Evolutionary conservation across 2,797 vertebrate species (phyloP).

Genomic region (Dicrostonyx torquatus): DNA sequence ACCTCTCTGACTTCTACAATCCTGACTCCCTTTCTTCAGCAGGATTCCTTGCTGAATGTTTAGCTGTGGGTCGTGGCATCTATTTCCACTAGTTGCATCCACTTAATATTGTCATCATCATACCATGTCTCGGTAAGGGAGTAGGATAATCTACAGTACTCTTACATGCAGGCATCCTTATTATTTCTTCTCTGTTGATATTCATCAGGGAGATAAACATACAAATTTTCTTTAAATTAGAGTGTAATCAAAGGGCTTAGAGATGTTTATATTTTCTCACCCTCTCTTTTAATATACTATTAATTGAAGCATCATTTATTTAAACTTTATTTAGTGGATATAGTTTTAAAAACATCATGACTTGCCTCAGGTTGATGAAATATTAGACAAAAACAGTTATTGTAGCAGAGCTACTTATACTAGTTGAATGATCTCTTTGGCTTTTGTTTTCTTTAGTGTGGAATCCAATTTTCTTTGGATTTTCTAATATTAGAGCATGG

Average conservation of each 20-base stretch:
- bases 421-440: background rate
- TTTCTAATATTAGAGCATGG: background rate
- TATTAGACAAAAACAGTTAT: background rate
- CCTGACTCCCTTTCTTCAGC: background rate
- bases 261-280: background rate
- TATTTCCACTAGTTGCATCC: rapidly evolving
- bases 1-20: background rate
- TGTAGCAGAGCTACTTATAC: background rate
- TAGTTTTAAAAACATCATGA: slow-evolving; percentile 22
- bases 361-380: background rate
- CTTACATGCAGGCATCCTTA: slow-evolving; percentile 62
- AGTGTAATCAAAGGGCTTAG: slow-evolving; percentile 45
- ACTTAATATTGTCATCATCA: background rate
- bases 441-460: background rate
- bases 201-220: slow-evolving; percentile 61
- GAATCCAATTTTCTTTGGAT: slow-evolving; percentile 11
- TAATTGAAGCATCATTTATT: slow-evolving; percentile 41
- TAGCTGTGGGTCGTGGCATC: background rate
- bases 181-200: slow-evolving; percentile 73
- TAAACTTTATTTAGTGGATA: background rate
- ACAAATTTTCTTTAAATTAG: slow-evolving; percentile 72
- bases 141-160: slow-evolving; percentile 53
- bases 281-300: slow-evolving; percentile 11
- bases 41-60: background rate
- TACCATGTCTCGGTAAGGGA: background rate